Percentiles rank a stretch among this genome's conserved stretches.
Conservation (phyloP, 2,888 invertebrate species). For the Pandemis heparana region DNA sequence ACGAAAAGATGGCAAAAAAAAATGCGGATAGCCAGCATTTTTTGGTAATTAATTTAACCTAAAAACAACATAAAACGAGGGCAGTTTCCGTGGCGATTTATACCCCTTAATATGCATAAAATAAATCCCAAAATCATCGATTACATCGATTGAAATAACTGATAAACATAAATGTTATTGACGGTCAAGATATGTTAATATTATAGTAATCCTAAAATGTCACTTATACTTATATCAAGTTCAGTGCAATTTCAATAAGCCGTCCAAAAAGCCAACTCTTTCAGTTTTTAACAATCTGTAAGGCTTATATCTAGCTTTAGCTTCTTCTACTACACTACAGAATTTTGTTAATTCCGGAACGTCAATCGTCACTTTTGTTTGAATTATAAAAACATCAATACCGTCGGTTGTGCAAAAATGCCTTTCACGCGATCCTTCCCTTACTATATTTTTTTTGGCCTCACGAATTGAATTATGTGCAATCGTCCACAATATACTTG, state of each 20-base stretch:
- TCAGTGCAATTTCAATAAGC: too few relatives aligned
- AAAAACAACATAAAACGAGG: neutral
- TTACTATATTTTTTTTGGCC: neutral
- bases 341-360: neutral
- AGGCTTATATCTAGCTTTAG: too few relatives aligned
- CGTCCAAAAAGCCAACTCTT: too few relatives aligned
- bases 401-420: neutral
- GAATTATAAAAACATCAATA: neutral
- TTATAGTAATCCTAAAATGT: too few relatives aligned
- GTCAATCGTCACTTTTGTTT: neutral
- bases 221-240: too few relatives aligned
- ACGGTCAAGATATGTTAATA: too few relatives aligned
- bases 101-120: neutral
- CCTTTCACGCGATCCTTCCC: neutral
- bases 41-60: neutral
- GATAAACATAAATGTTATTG: too few relatives aligned
- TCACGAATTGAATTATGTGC: neutral
- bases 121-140: too few relatives aligned
- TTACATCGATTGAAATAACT: too few relatives aligned
- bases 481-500: constrained; percentile 8
- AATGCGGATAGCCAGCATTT: neutral
- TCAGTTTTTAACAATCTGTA: too few relatives aligned
- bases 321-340: neutral
- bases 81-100: neutral
- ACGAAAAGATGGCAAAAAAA: neutral